Percentiles rank a stretch among this genome's conserved stretches.
Evolutionary conservation across 2,113 vertebrate species (phyloP).

Genomic region (Eulacestoma nigropectus): DNA sequence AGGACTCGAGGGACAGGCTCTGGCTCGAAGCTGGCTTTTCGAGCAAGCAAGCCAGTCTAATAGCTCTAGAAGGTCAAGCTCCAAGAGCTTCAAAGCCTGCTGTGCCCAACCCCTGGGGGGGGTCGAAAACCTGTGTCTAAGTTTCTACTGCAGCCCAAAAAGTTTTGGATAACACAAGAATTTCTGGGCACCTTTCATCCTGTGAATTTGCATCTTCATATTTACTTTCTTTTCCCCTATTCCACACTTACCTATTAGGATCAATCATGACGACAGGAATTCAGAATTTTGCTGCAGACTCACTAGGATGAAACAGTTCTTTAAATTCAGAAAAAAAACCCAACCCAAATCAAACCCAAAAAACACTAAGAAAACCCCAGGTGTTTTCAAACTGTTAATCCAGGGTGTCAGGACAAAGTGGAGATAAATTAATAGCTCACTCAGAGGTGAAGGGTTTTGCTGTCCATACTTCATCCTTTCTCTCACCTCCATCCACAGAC

Average conservation of each 20-base stretch:
- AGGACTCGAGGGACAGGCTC: background rate
- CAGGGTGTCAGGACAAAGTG: background rate
- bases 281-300: background rate
- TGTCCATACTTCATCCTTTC: background rate
- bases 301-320: background rate
- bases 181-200: background rate
- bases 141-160: background rate
- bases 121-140: background rate
- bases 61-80: background rate
- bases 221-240: background rate
- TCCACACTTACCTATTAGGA: background rate
- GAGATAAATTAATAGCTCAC: background rate
- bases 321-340: background rate
- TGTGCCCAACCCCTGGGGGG: background rate
- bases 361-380: background rate
- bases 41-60: background rate
- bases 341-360: background rate
- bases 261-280: background rate
- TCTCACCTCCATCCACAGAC: background rate
- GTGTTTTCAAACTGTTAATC: background rate
- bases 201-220: accelerated
- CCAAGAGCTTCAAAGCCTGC: background rate
- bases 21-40: background rate
- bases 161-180: background rate
- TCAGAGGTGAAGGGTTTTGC: background rate